Evolutionary conservation across 2,888 invertebrate species (phyloP).

Genomic region (Odiellus spinosus): DNA sequence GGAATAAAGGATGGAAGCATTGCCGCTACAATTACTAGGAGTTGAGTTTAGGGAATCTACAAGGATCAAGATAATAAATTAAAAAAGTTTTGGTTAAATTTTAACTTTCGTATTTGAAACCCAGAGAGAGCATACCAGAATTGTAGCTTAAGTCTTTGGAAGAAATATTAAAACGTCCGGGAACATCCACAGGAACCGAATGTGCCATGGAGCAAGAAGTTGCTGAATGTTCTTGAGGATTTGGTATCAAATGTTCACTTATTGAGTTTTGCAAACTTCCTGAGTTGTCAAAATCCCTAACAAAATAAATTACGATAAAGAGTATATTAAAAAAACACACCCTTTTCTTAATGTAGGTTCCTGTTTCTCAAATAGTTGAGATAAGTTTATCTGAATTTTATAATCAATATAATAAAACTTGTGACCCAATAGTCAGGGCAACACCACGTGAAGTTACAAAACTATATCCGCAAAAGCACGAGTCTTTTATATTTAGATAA

Average conservation of each 20-base stretch:
- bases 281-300: constrained; percentile 16
- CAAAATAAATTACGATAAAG: not conserved
- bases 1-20: constrained; percentile 22
- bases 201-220: constrained; percentile 18
- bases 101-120: no score
- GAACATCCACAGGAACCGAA: constrained; percentile 31
- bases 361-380: no score
- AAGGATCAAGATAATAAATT: not conserved
- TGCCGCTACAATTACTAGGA: constrained; percentile 23
- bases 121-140: no score
- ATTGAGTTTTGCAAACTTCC: constrained; percentile 15
- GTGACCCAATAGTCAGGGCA: not conserved
- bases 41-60: constrained; percentile 14
- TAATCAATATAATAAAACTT: not conserved
- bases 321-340: no score
- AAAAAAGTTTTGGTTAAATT: no score
- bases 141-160: no score
- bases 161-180: constrained; percentile 18
- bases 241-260: constrained; percentile 12
- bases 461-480: no score
- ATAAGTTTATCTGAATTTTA: no score
- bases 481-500: not conserved
- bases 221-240: constrained; percentile 1
- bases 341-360: no score
- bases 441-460: no score